A percentile compares a stretch with the other conserved stretches of the same genome.
These are phyloP conservation scores for Melanotaenia maccullochi DNA, from an alignment of 2,797 vertebrate species.

Conservation along the genomic window DNA sequence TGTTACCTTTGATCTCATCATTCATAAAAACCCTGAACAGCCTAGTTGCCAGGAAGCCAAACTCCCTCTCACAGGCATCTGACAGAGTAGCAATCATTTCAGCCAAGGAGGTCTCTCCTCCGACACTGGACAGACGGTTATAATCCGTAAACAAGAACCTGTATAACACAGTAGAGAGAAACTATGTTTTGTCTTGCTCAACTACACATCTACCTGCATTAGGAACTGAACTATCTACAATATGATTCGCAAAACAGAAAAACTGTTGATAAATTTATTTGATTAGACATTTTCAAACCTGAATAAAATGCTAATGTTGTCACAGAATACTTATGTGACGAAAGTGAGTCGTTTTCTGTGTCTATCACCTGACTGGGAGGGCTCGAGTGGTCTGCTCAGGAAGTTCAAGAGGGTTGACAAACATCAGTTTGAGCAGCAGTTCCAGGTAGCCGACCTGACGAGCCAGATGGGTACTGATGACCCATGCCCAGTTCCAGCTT, in stretches of 20 bases:
- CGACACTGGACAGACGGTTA: conserved; percentile 96
- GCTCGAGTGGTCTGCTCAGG: conserved; percentile 98
- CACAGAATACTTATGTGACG: neutral
- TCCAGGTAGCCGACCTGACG: conserved; percentile 95
- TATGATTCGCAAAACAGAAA: too few species aligned
- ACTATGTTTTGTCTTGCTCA: neutral
- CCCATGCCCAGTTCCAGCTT: conserved; percentile 97
- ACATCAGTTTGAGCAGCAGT: conserved; percentile 96
- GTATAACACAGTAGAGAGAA: conserved; percentile 7
- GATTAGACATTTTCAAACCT: neutral
- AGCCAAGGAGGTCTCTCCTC: conserved; percentile 98
- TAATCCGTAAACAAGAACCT: conserved; percentile 99
- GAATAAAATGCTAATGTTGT: neutral
- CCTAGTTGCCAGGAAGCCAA: conserved; percentile 97
- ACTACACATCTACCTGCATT: neutral
- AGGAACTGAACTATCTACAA: neutral
- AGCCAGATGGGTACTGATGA: conserved; percentile 92
- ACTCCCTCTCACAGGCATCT: conserved; percentile 97
- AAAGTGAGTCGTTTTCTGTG: neutral
- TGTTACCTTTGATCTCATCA: conserved; percentile 90
- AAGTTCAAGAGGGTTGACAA: conserved; percentile 95
- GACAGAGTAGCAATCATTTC: conserved; percentile 99
- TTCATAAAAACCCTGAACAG: conserved; percentile 98
- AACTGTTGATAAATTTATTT: neutral
- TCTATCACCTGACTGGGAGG: conserved; percentile 91